These are phyloP conservation scores for Dinomys branickii DNA, from an alignment of 2,113 vertebrate genomes.

Conservation along the genomic window DNA sequence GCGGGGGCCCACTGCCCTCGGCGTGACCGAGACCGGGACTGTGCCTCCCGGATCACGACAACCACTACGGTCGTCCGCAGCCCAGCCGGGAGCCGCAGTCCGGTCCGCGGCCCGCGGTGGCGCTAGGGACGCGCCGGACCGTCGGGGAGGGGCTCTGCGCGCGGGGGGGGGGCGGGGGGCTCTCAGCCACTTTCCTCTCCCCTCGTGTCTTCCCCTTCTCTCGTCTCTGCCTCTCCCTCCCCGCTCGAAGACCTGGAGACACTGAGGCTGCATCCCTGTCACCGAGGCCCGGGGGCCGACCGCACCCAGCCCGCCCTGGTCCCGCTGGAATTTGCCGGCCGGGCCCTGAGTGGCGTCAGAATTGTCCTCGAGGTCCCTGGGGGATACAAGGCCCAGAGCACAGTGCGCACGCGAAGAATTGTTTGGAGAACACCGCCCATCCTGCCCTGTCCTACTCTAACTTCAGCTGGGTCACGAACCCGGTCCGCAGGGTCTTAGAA, in stretches of 20 bases:
- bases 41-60: neutral
- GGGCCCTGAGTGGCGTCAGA: neutral
- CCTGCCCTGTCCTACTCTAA: neutral
- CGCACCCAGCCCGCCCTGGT: neutral
- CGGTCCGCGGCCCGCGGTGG: neutral
- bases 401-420: neutral
- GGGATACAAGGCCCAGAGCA: neutral
- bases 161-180: neutral
- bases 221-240: neutral
- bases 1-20: neutral
- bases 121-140: neutral
- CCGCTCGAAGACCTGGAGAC: neutral
- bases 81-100: neutral
- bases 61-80: neutral
- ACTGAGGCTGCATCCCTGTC: neutral
- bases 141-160: neutral
- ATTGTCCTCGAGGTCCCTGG: neutral
- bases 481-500: neutral
- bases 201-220: neutral
- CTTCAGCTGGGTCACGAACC: neutral
- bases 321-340: neutral
- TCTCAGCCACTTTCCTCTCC: neutral
- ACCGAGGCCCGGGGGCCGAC: neutral
- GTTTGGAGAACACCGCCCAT: neutral
- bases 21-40: neutral